These are phyloP conservation scores for Budorcas taxicolor DNA, from an alignment of 2,113 vertebrate genomes.

Conservation along the genomic window DNA sequence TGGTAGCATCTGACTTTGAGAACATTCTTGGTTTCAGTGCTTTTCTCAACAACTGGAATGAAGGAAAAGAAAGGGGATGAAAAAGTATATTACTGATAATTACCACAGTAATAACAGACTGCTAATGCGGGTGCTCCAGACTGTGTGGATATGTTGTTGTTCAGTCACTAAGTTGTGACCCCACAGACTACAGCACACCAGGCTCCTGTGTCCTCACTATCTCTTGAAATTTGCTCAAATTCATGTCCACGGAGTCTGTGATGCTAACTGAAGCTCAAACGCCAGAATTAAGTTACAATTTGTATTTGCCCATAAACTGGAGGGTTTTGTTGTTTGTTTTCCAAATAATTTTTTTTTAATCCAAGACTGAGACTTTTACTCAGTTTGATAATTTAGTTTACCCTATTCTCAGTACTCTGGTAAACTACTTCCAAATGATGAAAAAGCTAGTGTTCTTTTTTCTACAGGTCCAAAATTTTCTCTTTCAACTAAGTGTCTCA, in stretches of 20 bases:
- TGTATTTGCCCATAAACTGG: background rate
- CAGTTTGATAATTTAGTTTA: background rate
- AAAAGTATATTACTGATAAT: background rate
- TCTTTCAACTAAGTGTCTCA: constrained; percentile 14
- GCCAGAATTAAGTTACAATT: background rate
- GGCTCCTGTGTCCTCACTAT: background rate
- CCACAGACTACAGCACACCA: background rate
- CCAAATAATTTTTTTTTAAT: background rate
- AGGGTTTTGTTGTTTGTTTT: background rate
- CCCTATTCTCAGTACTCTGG: background rate
- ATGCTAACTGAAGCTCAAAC: background rate
- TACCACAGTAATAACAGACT: background rate
- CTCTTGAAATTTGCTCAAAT: background rate
- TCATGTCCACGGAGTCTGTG: background rate
- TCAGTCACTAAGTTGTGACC: background rate
- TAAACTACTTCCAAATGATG: background rate
- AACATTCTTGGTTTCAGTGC: background rate
- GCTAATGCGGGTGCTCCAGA: background rate
- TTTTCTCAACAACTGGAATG: background rate
- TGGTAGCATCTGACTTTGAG: background rate
- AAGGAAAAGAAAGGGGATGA: background rate
- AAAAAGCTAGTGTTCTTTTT: background rate
- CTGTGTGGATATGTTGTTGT: background rate
- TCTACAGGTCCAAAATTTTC: background rate
- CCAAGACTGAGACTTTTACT: background rate